These are phyloP conservation scores for Butorides virescens DNA, from an alignment of 2,113 vertebrate species.

Conservation along the genomic window DNA sequence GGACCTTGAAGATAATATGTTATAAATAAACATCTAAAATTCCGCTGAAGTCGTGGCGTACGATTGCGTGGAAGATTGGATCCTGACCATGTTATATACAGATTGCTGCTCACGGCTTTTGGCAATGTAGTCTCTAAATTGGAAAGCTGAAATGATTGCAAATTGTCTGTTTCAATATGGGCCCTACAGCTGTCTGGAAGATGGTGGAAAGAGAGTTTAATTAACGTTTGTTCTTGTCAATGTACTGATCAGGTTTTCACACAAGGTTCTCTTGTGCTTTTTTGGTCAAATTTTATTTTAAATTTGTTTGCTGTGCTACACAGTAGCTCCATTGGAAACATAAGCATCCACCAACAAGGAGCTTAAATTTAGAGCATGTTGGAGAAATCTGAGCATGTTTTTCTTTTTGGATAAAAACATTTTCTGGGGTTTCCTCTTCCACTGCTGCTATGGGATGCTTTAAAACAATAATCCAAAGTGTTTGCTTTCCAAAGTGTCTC, in stretches of 20 bases:
- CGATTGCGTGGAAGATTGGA: neutral
- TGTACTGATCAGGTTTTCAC: neutral
- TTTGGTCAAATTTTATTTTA: neutral
- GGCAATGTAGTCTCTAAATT: neutral
- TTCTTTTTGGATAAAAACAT: neutral
- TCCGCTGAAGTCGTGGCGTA: neutral
- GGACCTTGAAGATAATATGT: neutral
- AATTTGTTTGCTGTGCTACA: neutral
- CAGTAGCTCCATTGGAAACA: neutral
- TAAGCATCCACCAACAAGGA: neutral
- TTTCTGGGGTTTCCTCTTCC: neutral
- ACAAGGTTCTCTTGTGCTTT: neutral
- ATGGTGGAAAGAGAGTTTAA: neutral
- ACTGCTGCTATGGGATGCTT: neutral
- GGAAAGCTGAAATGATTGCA: neutral
- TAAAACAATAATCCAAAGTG: neutral
- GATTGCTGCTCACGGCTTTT: neutral
- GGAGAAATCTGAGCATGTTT: neutral
- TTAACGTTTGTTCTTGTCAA: neutral
- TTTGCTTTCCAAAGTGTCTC: neutral
- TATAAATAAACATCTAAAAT: neutral
- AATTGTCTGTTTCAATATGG: neutral
- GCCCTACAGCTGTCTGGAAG: neutral
- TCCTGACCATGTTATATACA: neutral
- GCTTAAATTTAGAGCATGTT: neutral